Percentiles rank a stretch among this genome's conserved stretches.
phyloP scores from a whole-genome alignment of 92 coral and sea anemone species.

The Palythoa caribaeorum region DNA sequence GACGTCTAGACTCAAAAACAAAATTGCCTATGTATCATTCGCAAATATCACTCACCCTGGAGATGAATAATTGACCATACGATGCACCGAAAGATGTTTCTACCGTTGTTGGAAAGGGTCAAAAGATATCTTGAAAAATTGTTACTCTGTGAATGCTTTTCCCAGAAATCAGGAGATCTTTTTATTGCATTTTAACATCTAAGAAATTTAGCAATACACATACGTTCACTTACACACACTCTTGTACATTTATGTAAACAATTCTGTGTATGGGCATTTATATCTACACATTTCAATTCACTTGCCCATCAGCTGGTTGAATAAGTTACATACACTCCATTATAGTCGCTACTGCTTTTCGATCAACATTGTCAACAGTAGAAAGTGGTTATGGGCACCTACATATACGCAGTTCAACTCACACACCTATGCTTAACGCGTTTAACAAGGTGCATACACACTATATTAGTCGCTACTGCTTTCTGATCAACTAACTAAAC shows the following conservation, averaged over 20 bases:
- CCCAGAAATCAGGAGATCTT: not conserved
- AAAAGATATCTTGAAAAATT: too few species aligned
- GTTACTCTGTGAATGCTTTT: too few species aligned
- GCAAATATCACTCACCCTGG: too few species aligned
- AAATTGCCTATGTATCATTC: too few species aligned
- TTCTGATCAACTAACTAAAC: too few species aligned
- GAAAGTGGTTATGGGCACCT: not conserved
- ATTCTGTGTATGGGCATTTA: not conserved
- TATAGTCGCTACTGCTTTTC: not conserved
- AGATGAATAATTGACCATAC: too few species aligned
- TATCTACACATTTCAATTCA: not conserved
- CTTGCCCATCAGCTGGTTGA: not conserved
- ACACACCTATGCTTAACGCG: too few species aligned
- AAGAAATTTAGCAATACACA: not conserved
- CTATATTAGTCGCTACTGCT: too few species aligned
- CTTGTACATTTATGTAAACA: not conserved
- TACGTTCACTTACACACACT: not conserved
- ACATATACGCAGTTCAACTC: too few species aligned
- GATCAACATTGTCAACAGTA: not conserved
- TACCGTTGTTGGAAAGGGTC: too few species aligned
- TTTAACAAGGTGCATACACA: too few species aligned
- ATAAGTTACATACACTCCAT: not conserved
- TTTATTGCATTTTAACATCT: not conserved
- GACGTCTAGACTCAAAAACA: not conserved
- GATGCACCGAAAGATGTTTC: too few species aligned